Base-by-base conservation (phyloP, 2,797 vertebrate species). In the Neosalanx taihuensis region DNA sequence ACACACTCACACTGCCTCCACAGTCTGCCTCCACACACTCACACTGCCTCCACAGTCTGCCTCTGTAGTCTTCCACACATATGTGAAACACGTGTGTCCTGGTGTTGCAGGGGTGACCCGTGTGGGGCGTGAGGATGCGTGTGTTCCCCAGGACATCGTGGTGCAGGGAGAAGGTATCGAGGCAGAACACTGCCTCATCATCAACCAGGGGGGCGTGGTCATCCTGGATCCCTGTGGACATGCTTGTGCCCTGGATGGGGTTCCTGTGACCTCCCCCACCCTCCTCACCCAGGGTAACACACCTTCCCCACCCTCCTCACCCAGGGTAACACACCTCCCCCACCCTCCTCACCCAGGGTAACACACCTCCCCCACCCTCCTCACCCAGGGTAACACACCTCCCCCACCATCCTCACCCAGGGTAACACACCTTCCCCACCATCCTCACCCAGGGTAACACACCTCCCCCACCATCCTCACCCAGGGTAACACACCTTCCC, bases 151-250 rank as follows among this genome's bases (percentile, higher is more conserved):
- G 75, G 93, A 94, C 70, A 93, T 94, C 75, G 90, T 81, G 2
- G 82, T 94, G 57, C 87, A 93, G 67, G 93, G 93, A 6, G 80
- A 87, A 0, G 93, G 91, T 17, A 85, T 94, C 9, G 92, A 92
- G 70, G 91, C 92, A 1, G 92, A 94, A 73, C 93, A 94, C 77
- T 94, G 93, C 62, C 73, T 89, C 31, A 94, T 94, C 64, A 49
- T 92, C 72, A 94, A 91, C 85, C 86, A 84, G 84, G 89, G 76
- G 81, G 93, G 85, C 7, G 83, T 93, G 23, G 84, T 94, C 78
- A 94, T 88, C 51, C 84, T 94, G 60, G 90, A 94, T 83, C 93
- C 93, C 13, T 93, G 93, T 18, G 92, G 90, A 69, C 89, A 94
- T 79, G 87, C 86, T 49, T 94, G 93, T 85, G 91, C 90, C 61